Conservation (phyloP, 2,888 invertebrate genomes). For the Drosophila lacicola region DNA sequence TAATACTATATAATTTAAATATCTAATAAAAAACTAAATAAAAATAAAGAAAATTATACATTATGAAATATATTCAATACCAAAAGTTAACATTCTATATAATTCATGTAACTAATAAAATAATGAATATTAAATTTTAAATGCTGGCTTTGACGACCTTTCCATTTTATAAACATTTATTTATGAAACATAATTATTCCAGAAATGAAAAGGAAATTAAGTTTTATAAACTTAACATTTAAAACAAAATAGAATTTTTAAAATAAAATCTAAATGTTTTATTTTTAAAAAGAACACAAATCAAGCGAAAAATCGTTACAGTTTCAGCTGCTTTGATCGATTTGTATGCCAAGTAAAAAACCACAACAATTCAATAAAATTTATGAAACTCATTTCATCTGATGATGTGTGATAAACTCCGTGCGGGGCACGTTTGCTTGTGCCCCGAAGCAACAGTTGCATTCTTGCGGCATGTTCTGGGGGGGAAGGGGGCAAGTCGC, state of each 20-base stretch:
- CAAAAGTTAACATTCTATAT: neutral
- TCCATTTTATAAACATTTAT: too few relatives aligned
- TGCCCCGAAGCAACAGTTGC: constrained; percentile 55
- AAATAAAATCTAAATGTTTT: too few relatives aligned
- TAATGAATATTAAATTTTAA: neutral
- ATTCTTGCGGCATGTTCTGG: neutral
- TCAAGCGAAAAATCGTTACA: neutral
- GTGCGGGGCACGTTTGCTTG: constrained; percentile 27
- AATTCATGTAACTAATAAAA: neutral
- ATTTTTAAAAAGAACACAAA: too few relatives aligned
- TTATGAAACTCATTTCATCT: constrained; percentile 16
- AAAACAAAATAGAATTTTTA: too few relatives aligned
- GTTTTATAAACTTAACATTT: too few relatives aligned
- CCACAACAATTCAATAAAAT: constrained; percentile 8
- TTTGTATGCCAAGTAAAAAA: neutral
- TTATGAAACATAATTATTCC: too few relatives aligned
- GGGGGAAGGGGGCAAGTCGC: constrained; percentile 3
- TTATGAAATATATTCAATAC: too few relatives aligned
- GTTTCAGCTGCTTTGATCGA: neutral
- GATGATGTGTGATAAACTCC: constrained; percentile 35
- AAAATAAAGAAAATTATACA: too few relatives aligned
- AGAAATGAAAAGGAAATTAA: too few relatives aligned
- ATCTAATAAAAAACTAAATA: too few relatives aligned
- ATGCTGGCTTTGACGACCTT: too few relatives aligned
- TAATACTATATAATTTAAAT: too few relatives aligned